Conservation (phyloP, 2,888 invertebrate genomes). For the Drosophila barbarae region DNA sequence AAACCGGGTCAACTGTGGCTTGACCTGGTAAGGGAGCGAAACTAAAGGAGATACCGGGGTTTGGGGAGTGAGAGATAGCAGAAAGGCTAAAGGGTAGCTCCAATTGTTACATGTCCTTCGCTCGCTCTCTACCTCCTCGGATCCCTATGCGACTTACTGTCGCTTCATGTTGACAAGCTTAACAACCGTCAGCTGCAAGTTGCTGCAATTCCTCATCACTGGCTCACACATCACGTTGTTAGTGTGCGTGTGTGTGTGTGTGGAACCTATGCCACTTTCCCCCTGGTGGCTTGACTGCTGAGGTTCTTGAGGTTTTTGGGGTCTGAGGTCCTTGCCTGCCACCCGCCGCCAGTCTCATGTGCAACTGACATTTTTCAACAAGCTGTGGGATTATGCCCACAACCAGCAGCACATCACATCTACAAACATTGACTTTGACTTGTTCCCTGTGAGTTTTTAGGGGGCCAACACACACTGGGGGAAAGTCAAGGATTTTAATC, state of each 20-base stretch:
- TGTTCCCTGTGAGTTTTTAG: constrained; percentile 45
- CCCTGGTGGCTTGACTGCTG: constrained; percentile 36
- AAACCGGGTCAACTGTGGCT: constrained; percentile 51
- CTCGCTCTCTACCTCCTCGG: background rate
- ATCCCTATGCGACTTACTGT: constrained; percentile 38
- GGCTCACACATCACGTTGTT: constrained; percentile 16
- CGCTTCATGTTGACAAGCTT: constrained; percentile 59
- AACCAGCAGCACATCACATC: constrained; percentile 26
- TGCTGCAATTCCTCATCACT: constrained; percentile 36
- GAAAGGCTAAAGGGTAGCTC: constrained; percentile 4
- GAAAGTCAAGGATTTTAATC: constrained; percentile 12
- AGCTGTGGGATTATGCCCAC: constrained; percentile 40
- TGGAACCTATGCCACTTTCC: constrained; percentile 1
- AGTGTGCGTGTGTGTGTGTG: background rate
- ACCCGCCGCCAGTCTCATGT: constrained; percentile 37
- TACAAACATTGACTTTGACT: constrained; percentile 65
- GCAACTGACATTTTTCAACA: constrained; percentile 59
- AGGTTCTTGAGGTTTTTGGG: constrained; percentile 49
- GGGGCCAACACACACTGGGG: constrained; percentile 11
- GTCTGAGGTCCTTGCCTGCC: constrained; percentile 28
- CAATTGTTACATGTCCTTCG: constrained; percentile 32
- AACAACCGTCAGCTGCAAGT: constrained; percentile 57
- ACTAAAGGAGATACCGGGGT: background rate
- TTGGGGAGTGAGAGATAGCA: background rate
- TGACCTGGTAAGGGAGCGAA: constrained; percentile 14